Evolutionary conservation across 1,140 invertebrate species (phyloP).

Genomic region (Drosophila nasuta): DNA sequence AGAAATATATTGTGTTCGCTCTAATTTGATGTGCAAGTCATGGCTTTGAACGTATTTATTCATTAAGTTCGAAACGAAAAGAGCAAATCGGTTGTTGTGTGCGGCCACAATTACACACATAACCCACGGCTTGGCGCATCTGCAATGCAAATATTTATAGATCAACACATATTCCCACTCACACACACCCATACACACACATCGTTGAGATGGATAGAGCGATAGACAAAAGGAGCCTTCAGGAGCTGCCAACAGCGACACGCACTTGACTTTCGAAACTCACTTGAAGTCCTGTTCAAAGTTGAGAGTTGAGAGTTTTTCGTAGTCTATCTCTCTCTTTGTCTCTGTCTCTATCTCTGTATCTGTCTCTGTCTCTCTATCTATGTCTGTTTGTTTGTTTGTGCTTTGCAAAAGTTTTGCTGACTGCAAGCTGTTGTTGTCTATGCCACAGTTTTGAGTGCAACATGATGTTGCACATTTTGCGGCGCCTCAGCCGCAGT

Average conservation of each 20-base stretch:
- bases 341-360: conserved; percentile 3
- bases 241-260: conserved; percentile 72
- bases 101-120: conserved; percentile 26
- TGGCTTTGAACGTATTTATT: conserved; percentile 2
- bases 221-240: conserved; percentile 49
- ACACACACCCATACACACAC: conserved; percentile 14
- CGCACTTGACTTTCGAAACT: conserved; percentile 82
- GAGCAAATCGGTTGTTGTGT: conserved; percentile 24
- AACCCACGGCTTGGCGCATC: conserved; percentile 33
- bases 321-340: conserved; percentile 25
- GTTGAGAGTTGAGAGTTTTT: conserved; percentile 46
- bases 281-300: conserved; percentile 70
- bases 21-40: neutral
- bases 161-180: conserved; percentile 55
- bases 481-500: conserved; percentile 24
- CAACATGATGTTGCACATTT: conserved; percentile 66
- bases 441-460: conserved; percentile 21
- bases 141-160: conserved; percentile 79
- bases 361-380: conserved; percentile 39
- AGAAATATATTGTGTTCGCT: neutral
- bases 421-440: conserved; percentile 36
- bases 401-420: conserved; percentile 47
- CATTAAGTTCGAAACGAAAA: conserved; percentile 4
- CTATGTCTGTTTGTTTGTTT: conserved; percentile 48
- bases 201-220: neutral